Conservation (phyloP, 2,113 vertebrate species). For the Pelobates fuscus region DNA sequence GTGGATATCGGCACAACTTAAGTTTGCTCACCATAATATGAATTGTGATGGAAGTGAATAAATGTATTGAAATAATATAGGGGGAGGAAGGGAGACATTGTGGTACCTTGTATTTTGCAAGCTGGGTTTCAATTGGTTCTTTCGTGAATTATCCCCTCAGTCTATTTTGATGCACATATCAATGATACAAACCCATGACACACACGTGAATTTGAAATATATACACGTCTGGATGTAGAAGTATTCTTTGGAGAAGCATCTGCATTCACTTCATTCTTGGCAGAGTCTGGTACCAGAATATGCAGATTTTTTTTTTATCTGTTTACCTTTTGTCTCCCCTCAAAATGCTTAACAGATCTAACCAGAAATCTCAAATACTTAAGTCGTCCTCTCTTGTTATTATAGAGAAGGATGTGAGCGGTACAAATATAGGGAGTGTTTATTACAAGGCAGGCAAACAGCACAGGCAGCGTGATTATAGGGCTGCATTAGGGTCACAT, state of each 20-base stretch:
- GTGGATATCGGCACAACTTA: too few relatives aligned
- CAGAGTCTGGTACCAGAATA: not conserved
- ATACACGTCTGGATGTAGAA: too few relatives aligned
- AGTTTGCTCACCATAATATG: too few relatives aligned
- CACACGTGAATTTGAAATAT: too few relatives aligned
- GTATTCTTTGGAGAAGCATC: slow-evolving; percentile 1
- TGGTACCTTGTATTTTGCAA: too few relatives aligned
- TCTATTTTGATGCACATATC: too few relatives aligned
- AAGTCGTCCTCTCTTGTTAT: slow-evolving; percentile 65
- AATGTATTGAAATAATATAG: too few relatives aligned
- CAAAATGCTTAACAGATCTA: slow-evolving; percentile 46
- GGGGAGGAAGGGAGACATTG: too few relatives aligned
- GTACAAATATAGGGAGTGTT: slow-evolving; percentile 78
- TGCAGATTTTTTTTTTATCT: slow-evolving; percentile 9
- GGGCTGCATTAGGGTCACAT: slow-evolving; percentile 58
- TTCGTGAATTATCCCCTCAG: too few relatives aligned
- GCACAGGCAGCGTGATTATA: slow-evolving; percentile 77
- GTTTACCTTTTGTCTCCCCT: slow-evolving; percentile 39
- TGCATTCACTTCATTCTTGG: slow-evolving; percentile 43
- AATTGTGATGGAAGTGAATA: too few relatives aligned
- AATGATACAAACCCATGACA: too few relatives aligned
- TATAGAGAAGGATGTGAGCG: slow-evolving; percentile 75
- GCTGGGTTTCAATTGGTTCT: too few relatives aligned
- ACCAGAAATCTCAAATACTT: slow-evolving; percentile 40
- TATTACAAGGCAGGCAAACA: slow-evolving; percentile 77